Percentiles rank a stretch among this genome's conserved stretches.
Evolutionary conservation across 2,797 vertebrate species (phyloP).

Genomic region (Masticophis lateralis): DNA sequence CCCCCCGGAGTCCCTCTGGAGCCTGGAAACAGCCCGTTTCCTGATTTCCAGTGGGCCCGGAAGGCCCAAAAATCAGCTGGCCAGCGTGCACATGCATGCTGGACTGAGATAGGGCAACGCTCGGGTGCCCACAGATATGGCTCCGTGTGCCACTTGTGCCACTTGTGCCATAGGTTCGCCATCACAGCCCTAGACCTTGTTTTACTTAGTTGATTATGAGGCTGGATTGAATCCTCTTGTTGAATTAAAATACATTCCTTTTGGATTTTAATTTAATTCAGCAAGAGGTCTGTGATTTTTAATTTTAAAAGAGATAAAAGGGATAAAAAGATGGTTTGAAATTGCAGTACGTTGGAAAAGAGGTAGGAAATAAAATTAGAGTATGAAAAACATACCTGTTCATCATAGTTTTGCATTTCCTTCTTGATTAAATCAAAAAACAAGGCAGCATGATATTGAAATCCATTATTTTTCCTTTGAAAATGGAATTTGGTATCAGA

Average conservation of each 20-base stretch:
- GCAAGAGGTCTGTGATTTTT: neutral
- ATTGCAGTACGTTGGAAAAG: conserved; percentile 34
- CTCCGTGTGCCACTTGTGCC: too few relatives aligned
- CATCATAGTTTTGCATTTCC: conserved; percentile 28
- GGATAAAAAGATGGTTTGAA: conserved; percentile 12
- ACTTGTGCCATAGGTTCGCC: too few relatives aligned
- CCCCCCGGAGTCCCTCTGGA: too few relatives aligned
- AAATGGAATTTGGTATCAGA: conserved; percentile 60
- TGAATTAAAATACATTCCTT: neutral
- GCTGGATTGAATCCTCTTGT: neutral
- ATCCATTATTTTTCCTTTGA: conserved; percentile 47
- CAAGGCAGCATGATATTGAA: conserved; percentile 53
- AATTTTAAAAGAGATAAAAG: conserved; percentile 8
- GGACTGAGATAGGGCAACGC: too few relatives aligned
- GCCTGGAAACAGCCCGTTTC: too few relatives aligned
- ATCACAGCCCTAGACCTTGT: neutral
- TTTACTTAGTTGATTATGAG: neutral
- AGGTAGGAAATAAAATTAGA: neutral
- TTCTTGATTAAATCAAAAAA: conserved; percentile 35
- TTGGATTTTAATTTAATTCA: neutral
- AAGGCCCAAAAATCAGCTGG: too few relatives aligned
- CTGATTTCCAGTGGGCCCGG: too few relatives aligned
- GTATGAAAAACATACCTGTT: conserved; percentile 42
- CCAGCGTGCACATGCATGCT: too few relatives aligned
- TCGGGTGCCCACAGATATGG: too few relatives aligned